phyloP scores from a whole-genome alignment of 2,888 invertebrate species.

The Miltochrista miniata region DNA sequence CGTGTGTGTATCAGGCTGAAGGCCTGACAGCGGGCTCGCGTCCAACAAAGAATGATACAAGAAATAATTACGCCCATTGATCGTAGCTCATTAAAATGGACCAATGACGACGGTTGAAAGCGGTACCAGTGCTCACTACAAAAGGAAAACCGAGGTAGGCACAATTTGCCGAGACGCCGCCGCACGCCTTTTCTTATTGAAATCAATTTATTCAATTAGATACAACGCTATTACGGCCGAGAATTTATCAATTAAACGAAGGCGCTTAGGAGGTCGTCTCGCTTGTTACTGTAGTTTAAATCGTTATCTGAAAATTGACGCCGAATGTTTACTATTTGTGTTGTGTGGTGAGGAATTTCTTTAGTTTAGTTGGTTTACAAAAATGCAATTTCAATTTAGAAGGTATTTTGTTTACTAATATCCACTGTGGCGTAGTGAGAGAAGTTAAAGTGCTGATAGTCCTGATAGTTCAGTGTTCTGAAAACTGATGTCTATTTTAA shows the following conservation, averaged over 20 bases:
- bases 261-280: slow-evolving; percentile 35
- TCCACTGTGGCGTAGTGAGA: too few relatives aligned
- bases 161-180: slow-evolving; percentile 77
- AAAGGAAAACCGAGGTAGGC: slow-evolving; percentile 64
- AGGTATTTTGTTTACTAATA: too few relatives aligned
- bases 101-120: slow-evolving; percentile 60
- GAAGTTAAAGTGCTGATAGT: too few relatives aligned
- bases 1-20: slow-evolving; percentile 48
- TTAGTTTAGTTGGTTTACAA: too few relatives aligned
- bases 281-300: slow-evolving; percentile 38
- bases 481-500: too few relatives aligned
- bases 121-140: slow-evolving; percentile 48
- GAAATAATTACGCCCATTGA: slow-evolving; percentile 82
- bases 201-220: slow-evolving; percentile 69
- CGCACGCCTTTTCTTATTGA: slow-evolving; percentile 70
- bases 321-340: not conserved
- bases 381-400: too few relatives aligned
- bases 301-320: slow-evolving; percentile 20
- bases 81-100: slow-evolving; percentile 76
- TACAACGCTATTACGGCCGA: slow-evolving; percentile 53
- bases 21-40: slow-evolving; percentile 69
- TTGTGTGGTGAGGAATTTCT: not conserved
- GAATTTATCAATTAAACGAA: slow-evolving; percentile 61
- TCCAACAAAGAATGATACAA: slow-evolving; percentile 75
- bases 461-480: too few relatives aligned